phyloP scores from a whole-genome alignment of 2,797 vertebrate species.

The Coregonus ussuriensis region DNA sequence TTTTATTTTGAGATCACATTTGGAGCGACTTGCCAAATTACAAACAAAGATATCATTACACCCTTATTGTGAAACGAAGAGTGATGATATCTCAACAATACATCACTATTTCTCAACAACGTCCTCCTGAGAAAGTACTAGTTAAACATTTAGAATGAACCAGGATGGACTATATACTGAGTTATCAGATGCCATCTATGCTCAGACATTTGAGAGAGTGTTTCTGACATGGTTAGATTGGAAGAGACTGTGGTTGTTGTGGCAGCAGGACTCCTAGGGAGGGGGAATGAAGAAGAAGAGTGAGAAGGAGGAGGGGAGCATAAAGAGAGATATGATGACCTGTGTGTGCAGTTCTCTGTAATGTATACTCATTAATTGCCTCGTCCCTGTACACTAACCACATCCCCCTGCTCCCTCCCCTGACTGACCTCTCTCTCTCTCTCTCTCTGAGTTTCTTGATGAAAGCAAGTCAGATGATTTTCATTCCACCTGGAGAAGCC shows the following conservation, averaged over 20 bases:
- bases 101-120: too few relatives aligned
- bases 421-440: neutral
- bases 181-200: neutral
- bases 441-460: neutral
- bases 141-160: too few relatives aligned
- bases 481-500: neutral
- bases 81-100: too few relatives aligned
- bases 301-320: conserved; percentile 1
- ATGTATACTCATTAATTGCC: conserved; percentile 32
- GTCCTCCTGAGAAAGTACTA: too few relatives aligned
- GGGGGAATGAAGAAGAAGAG: neutral
- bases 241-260: neutral
- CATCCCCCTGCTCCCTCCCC: neutral
- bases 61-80: too few relatives aligned
- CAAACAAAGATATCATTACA: too few relatives aligned
- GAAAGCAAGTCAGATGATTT: neutral
- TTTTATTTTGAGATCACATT: too few relatives aligned
- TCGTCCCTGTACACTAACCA: neutral
- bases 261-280: neutral
- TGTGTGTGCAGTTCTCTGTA: conserved; percentile 1
- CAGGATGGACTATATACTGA: neutral
- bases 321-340: neutral
- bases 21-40: too few relatives aligned
- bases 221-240: neutral
- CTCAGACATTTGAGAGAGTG: neutral